phyloP scores from a whole-genome alignment of 2,888 invertebrate species.

The Ormyrus thymus region DNA sequence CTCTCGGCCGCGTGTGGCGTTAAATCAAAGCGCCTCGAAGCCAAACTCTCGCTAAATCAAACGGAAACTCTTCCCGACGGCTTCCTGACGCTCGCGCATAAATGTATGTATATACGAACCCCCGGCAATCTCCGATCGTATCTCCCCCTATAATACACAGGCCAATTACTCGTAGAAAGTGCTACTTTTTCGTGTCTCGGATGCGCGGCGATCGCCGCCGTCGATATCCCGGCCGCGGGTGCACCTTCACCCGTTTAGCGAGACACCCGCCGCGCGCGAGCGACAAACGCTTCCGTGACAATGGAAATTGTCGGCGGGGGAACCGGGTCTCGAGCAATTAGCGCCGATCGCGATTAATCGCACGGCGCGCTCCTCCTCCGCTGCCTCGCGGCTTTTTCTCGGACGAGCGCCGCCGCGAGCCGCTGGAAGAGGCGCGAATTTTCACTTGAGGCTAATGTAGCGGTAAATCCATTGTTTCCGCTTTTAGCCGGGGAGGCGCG shows the following conservation, averaged over 20 bases:
- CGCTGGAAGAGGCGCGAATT: constrained; percentile 18
- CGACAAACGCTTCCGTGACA: neutral
- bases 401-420: no score
- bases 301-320: neutral
- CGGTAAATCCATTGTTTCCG: constrained; percentile 35
- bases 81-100: neutral
- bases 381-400: neutral
- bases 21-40: constrained; percentile 1
- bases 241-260: neutral
- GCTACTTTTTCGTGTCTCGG: constrained; percentile 27
- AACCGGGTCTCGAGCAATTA: constrained; percentile 41
- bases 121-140: constrained; percentile 11
- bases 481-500: no score
- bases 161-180: constrained; percentile 48
- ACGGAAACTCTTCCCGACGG: neutral
- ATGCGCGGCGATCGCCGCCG: neutral
- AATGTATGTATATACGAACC: neutral
- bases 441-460: constrained; percentile 10
- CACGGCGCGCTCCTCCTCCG: no score
- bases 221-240: neutral
- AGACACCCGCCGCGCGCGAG: neutral
- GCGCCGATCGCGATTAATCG: constrained; percentile 2
- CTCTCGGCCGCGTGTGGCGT: neutral
- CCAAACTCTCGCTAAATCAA: constrained; percentile 22
- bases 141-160: constrained; percentile 2